Base-by-base conservation (phyloP, 2,797 vertebrate genomes). In the Rhynchonycteris naso region DNA sequence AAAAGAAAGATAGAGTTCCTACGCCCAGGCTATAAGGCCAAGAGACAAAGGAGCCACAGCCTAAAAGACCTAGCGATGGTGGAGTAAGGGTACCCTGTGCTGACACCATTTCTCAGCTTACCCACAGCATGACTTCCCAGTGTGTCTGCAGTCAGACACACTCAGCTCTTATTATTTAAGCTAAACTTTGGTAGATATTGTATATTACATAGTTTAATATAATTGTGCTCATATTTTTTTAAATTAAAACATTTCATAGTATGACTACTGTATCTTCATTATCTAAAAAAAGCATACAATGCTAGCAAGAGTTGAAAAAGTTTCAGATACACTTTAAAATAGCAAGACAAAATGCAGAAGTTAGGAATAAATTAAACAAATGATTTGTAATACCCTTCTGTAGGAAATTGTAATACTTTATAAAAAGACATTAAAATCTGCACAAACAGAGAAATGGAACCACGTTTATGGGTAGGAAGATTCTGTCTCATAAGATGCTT, bases 1-100 rank as follows among this genome's bases (percentile, higher is more conserved):
- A 99, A 99, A 97, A 99, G 99, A 96, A 99, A 99, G 98, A 99
- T 99, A 0, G 99, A 99, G 96, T 98, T 99, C 93, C 97, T 99
- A 11, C 98, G 98, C 35, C 99, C 99, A 0, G 98, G 98, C 54
- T 99, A 99, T 95, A 99, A 99, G 98, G 99, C 99, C 33, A 99
- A 99, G 98, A 99, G 98, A 97, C 98, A 98, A 2, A 98, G 99
- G 92, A 98, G 98, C 92, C 98, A 98, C 0, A 96, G 98, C 0
- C 98, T 99, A 68, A 99, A 98, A 97, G 99, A 99, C 88, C 97
- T 99, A 96, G 99, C 99, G 21, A 99, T 99, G 97, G 98, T 99
- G 95, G 98, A 99, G 97, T 99, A 96, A 99, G 66, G 10, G 58
- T 19, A 35, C 66, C 61, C 50, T 21, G 16, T 13, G 71, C 21